phyloP scores from a whole-genome alignment of 2,113 vertebrate species.

The Rhynchomys soricoides region DNA sequence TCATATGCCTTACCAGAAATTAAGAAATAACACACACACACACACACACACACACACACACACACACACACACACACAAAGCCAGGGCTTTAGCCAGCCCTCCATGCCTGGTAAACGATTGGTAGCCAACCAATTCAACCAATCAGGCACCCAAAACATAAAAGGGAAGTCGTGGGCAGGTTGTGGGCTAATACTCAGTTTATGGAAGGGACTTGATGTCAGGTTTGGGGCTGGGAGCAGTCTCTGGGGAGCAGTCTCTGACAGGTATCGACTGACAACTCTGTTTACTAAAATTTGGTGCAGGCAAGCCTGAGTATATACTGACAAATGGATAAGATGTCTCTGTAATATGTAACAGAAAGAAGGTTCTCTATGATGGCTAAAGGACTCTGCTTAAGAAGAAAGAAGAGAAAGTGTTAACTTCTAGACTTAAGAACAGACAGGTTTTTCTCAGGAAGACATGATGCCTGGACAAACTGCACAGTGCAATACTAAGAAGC shows the following conservation, averaged over 20 bases:
- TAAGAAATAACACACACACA: too few relatives aligned
- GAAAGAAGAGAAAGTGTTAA: constrained; percentile 10
- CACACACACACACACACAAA: too few relatives aligned
- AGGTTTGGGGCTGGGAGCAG: background rate
- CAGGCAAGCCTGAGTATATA: background rate
- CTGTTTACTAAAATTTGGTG: constrained; percentile 1
- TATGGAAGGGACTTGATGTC: background rate
- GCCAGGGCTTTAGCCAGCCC: background rate
- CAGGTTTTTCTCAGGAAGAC: background rate
- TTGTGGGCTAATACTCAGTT: background rate
- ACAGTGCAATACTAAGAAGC: background rate
- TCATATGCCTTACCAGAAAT: background rate
- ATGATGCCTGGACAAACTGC: background rate
- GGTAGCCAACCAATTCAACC: background rate
- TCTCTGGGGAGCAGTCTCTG: background rate
- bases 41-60: too few relatives aligned
- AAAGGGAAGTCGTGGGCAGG: background rate
- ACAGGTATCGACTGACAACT: background rate
- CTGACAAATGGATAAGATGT: background rate
- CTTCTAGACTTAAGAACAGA: background rate
- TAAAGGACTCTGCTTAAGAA: constrained; percentile 7
- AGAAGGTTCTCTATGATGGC: background rate
- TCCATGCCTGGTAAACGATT: background rate
- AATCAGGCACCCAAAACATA: background rate
- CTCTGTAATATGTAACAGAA: background rate